Evolutionary conservation across 2,888 invertebrate species (phyloP), one percentile per base, ranked within the genome.

Genomic region (Tortrix viridana): DNA sequence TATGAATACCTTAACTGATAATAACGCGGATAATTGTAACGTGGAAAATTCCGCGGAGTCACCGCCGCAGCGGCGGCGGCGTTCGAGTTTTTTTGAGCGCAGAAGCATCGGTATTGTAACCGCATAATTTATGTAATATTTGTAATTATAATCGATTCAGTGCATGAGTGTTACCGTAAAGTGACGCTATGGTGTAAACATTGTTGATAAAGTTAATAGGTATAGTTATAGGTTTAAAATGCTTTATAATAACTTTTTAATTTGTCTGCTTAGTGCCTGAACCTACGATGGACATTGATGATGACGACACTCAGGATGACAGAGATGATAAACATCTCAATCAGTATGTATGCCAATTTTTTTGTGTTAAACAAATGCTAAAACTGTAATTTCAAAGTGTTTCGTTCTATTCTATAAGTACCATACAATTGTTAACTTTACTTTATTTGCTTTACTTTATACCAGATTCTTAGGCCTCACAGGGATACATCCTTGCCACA

Each of bases 21-120:
- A 48, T 1, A 60, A 62, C 37, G 46, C 38, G 4, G 57, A 47
- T 2, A 63, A 58, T 5, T 26, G 41, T 18, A 58, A 63, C 14
- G 43, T 18, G 5, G 63, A 58, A 5, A 58, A 53, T 58, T 63
- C 63, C 41, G 46, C 47, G 32, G 63, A 63, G 18, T 58, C 57
- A 2, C 63, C 43, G 47, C 57, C 57, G 18, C 57, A 38, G 9
- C 47, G 41, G 1, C 63, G 63, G 20, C 63, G 63, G 3, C 53
- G 63, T 6, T 63, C 63, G 19, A 63, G 63, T 43, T 63, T 63
- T 41, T 63, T 63, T 26, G 63, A 63, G 18, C 63, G 63, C 0
- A 50, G 63, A 32, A 63, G 63, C 53, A 53, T 58, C 2, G 63
- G 63, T 63, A 57, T 41, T 49, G 22, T 37, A 6, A 43, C 7